A percentile compares a stretch with the other conserved stretches of the same genome.
These are phyloP conservation scores for Felis catus DNA, from an alignment of 2,113 vertebrate genomes.

Conservation along the genomic window DNA sequence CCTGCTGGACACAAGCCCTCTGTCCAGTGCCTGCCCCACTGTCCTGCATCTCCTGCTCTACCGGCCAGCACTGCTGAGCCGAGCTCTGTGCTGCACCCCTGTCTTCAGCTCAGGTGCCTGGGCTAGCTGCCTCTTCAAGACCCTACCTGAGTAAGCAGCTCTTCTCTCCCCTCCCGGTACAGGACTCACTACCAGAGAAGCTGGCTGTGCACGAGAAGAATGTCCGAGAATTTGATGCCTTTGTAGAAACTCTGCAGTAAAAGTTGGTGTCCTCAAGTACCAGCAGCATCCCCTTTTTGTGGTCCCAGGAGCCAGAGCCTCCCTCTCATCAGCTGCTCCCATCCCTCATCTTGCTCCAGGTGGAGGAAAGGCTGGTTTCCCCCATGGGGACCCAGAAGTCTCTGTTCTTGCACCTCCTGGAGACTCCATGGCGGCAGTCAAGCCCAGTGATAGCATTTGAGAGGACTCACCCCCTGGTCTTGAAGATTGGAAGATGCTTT, in stretches of 20 bases:
- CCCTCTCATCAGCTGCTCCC: conserved; percentile 23
- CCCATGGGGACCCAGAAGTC: not conserved
- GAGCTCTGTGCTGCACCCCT: not conserved
- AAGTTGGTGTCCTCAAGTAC: conserved; percentile 56
- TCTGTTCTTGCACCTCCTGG: conserved; percentile 61
- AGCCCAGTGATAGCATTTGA: not conserved
- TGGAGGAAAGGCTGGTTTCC: not conserved
- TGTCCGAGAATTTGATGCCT: conserved; percentile 98
- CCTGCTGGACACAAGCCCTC: not conserved
- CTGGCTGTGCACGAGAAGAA: conserved; percentile 97
- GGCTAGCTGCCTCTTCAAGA: not conserved
- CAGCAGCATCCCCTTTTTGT: conserved; percentile 64
- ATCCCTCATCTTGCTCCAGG: conserved; percentile 15
- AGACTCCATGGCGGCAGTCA: not conserved
- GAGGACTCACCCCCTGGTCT: not conserved
- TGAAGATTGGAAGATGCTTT: not conserved
- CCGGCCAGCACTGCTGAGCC: not conserved
- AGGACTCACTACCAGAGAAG: conserved; percentile 98
- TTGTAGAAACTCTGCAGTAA: conserved; percentile 98
- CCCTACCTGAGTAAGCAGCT: not conserved
- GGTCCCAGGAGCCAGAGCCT: conserved; percentile 65
- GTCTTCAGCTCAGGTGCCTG: not conserved
- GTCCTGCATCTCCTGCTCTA: not conserved
- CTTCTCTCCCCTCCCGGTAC: conserved; percentile 54
- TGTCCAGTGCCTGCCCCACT: not conserved